These are phyloP conservation scores for Paradisaea rubra DNA, from an alignment of 2,113 vertebrate genomes.

Conservation along the genomic window DNA sequence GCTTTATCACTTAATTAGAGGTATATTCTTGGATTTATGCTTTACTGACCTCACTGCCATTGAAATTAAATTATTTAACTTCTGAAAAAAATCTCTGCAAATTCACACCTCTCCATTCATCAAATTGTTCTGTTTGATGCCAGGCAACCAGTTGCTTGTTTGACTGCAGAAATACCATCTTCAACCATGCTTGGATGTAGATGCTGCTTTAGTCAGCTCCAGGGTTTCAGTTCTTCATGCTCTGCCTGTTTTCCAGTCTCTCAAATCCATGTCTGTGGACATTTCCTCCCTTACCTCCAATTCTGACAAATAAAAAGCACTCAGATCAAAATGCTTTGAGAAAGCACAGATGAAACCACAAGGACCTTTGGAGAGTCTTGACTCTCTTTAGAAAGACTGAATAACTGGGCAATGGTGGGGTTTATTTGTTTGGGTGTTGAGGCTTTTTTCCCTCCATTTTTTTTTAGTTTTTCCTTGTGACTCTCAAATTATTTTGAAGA, in stretches of 20 bases:
- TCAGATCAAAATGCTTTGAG: not conserved
- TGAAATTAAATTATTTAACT: constrained; percentile 39
- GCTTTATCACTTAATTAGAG: constrained; percentile 43
- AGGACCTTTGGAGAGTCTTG: not conserved
- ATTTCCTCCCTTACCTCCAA: not conserved
- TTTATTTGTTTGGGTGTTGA: not conserved
- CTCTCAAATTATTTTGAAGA: not conserved
- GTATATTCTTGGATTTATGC: constrained; percentile 34
- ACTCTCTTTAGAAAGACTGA: not conserved
- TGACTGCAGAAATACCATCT: not conserved
- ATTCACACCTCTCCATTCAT: not conserved
- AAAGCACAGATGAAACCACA: not conserved
- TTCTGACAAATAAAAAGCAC: not conserved
- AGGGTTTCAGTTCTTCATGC: not conserved
- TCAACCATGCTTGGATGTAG: not conserved
- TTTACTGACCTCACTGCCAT: not conserved
- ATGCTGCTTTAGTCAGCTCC: not conserved
- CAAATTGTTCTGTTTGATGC: not conserved
- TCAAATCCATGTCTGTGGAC: not conserved
- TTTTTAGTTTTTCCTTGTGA: fast-evolving
- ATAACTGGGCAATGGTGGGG: not conserved
- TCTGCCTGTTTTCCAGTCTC: not conserved
- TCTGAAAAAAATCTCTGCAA: not conserved
- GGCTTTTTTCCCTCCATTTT: fast-evolving
- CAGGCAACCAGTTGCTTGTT: not conserved